phyloP scores from a whole-genome alignment of 2,888 invertebrate species.

The Ypsolopha sequella region DNA sequence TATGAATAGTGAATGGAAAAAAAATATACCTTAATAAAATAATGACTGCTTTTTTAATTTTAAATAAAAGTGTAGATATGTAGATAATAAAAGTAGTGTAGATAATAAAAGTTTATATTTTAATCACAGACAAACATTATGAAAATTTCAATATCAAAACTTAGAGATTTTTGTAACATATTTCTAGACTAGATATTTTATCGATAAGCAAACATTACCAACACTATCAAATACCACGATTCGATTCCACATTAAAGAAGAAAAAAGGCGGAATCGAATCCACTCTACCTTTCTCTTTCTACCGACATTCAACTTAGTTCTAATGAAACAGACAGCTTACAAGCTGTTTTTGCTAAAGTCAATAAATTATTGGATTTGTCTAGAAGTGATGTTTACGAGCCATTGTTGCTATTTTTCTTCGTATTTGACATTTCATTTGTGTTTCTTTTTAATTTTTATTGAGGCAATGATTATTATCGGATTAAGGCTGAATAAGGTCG shows the following conservation, averaged over 20 bases:
- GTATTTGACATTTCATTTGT: not conserved
- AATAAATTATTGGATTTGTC: conserved; percentile 60
- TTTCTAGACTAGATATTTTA: not conserved
- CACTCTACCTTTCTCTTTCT: conserved; percentile 29
- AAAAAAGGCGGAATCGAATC: conserved; percentile 35
- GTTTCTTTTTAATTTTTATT: not conserved
- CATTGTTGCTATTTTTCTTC: conserved; percentile 35
- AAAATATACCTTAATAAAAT: too few species aligned
- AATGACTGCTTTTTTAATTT: too few species aligned
- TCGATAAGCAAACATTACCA: conserved; percentile 8
- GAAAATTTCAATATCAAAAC: too few species aligned
- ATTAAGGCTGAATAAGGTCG: conserved; percentile 1
- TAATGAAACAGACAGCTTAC: conserved; percentile 4
- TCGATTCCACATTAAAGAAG: conserved; percentile 46
- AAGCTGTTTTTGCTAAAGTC: conserved; percentile 28
- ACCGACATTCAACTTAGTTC: conserved; percentile 29
- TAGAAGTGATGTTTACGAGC: conserved; percentile 45
- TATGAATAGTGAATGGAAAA: too few species aligned
- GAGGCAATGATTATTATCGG: not conserved
- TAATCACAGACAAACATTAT: too few species aligned
- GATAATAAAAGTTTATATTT: too few species aligned
- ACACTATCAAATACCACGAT: conserved; percentile 31
- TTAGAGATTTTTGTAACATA: too few species aligned
- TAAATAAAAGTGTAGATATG: too few species aligned
- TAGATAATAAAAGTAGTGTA: too few species aligned